Base-by-base conservation (phyloP, 2,797 vertebrate species). In the Pipistrellus nathusii region DNA sequence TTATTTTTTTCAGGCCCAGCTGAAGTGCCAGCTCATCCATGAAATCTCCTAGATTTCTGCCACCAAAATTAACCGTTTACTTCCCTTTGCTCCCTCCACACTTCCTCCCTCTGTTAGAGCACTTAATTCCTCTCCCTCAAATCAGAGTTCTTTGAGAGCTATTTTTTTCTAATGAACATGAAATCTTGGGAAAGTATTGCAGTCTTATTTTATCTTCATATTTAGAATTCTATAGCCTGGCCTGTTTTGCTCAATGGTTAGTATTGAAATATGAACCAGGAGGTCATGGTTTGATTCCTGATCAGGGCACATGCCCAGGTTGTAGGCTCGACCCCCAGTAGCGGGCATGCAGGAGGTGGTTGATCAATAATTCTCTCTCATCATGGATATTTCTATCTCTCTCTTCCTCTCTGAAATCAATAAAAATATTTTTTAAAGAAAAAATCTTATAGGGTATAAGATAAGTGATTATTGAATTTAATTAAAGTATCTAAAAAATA, bases 161-260 rank as follows among this genome's bases (percentile, higher is more conserved):
- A 3, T 44, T 91, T 51, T 78, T 80, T 59, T 44, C 44, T 72
- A 53, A 78, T 71, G 57, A 72, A 86, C 7, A 11, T 75, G 35
- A 59, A 85, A 64, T 82, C 51, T 73, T 48, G 59, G 38, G 35
- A 13, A 93, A 91, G 57, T 80, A 48, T n/a, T 92, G 76, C 25
- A 53, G 13, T 75, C 53, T 83, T 75, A 44, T 8, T 90, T n/a
- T n/a, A 41, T 85, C 25, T 66, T 93, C 25, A 20, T 20, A 11
- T 82, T 46, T 62, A 57, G 41, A 25, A 69, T 15, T 15, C n/a
- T 32, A 8, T 1, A 59, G 20, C 59, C 59, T 2, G 12, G 59
- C 27, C 59, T 62, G 59, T 62, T 27, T 59, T 30, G 5, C 27
- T 30, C 12, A 14, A 12, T 30, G 59, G 59, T 62, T 62, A 30